phyloP scores from a whole-genome alignment of 2,797 vertebrate genomes.

The Eulemur rubriventer region DNA sequence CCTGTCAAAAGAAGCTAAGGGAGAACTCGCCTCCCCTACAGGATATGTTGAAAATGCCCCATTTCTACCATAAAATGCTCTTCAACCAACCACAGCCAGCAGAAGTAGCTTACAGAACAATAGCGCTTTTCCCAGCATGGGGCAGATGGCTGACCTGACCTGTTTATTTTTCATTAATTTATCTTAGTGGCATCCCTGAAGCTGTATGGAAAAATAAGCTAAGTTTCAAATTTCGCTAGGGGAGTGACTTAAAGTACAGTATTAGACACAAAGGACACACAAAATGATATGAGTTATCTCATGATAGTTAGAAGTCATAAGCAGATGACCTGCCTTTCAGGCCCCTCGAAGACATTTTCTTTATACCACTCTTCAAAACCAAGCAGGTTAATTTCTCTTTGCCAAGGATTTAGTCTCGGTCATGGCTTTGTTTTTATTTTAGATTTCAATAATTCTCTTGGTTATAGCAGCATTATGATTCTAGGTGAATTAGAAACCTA shows the following conservation, averaged over 20 bases:
- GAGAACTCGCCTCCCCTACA: not conserved
- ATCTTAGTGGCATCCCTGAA: not conserved
- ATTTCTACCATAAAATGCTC: not conserved
- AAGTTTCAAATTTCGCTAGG: not conserved
- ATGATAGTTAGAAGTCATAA: not conserved
- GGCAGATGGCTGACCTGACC: not conserved
- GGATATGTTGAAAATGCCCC: not conserved
- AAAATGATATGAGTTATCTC: not conserved
- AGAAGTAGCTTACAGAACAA: not conserved
- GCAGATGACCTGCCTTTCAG: not conserved
- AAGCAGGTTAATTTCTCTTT: conserved; percentile 15
- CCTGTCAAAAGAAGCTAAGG: not conserved
- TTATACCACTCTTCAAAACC: not conserved
- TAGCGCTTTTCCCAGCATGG: not conserved
- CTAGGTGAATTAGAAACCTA: not conserved
- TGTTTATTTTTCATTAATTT: not conserved
- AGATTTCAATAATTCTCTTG: not conserved
- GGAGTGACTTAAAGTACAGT: not conserved
- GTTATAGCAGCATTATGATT: not conserved
- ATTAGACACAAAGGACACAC: not conserved
- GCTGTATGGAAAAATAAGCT: not conserved
- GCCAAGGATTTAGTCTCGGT: not conserved
- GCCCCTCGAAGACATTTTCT: not conserved
- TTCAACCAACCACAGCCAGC: not conserved
- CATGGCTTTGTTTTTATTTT: conserved; percentile 23